Conservation (phyloP, 1,140 invertebrate species). For the Pseudomyrmex flavicornis region DNA sequence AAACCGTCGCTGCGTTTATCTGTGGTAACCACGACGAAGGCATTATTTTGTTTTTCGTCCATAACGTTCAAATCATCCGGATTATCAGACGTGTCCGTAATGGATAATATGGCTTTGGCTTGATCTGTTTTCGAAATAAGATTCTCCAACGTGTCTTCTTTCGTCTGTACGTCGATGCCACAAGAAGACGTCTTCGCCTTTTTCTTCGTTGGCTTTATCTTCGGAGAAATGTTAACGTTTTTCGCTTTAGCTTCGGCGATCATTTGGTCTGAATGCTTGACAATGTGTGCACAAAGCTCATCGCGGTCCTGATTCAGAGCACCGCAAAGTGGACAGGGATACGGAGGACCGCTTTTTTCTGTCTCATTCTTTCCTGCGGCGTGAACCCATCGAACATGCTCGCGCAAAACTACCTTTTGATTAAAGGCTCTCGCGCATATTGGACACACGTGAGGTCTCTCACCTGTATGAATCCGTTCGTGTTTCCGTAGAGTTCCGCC, state of each 20-base stretch:
- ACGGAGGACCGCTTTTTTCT: conserved; percentile 76
- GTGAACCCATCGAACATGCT: conserved; percentile 85
- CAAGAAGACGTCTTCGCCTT: conserved; percentile 56
- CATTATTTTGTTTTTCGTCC: conserved; percentile 70
- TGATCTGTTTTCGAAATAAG: conserved; percentile 67
- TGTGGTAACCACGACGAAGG: conserved; percentile 70
- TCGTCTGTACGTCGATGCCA: not conserved
- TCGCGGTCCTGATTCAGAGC: conserved; percentile 83
- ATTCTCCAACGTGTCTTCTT: conserved; percentile 36
- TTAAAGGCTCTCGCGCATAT: conserved; percentile 87
- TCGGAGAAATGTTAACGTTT: conserved; percentile 75
- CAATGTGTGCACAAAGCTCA: conserved; percentile 85
- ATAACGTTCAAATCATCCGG: conserved; percentile 63
- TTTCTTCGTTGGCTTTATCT: conserved; percentile 75
- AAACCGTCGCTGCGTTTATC: conserved; percentile 64
- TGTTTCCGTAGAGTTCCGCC: conserved; percentile 87
- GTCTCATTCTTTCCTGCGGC: conserved; percentile 82
- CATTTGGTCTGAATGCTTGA: conserved; percentile 85
- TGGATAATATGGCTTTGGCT: conserved; percentile 76
- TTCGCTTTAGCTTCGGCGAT: conserved; percentile 84
- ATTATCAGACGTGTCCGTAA: conserved; percentile 72
- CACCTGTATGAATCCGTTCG: conserved; percentile 88
- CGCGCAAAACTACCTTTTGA: conserved; percentile 86
- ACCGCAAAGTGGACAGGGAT: conserved; percentile 82
- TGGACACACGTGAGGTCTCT: conserved; percentile 89